phyloP scores from a whole-genome alignment of 2,888 invertebrate species.

The Cryptops parisi region DNA sequence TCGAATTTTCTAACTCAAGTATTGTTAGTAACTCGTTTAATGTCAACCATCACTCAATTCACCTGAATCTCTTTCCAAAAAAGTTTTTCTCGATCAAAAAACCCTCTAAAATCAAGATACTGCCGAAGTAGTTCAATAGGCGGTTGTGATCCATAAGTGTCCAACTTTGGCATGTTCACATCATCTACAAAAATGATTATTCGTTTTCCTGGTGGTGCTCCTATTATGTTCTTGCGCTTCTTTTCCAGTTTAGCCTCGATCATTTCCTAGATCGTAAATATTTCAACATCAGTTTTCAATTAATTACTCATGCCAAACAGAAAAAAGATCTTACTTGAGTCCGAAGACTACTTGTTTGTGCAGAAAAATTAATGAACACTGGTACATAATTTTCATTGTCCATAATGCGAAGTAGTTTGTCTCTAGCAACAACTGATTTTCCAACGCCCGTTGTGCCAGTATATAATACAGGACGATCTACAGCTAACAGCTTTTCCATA shows the following conservation, averaged over 20 bases:
- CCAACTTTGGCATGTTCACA: conserved; percentile 66
- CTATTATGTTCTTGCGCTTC: conserved; percentile 58
- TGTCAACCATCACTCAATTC: neutral
- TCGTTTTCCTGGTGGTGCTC: conserved; percentile 67
- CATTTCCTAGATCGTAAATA: no score
- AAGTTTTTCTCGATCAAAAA: conserved; percentile 74
- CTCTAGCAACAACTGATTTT: conserved; percentile 70
- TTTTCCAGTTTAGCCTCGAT: conserved; percentile 73
- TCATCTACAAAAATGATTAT: conserved; percentile 79
- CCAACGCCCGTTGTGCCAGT: conserved; percentile 88
- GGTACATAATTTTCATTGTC: conserved; percentile 49
- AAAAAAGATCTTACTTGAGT: no score
- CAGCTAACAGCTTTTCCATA: conserved; percentile 54
- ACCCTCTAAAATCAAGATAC: conserved; percentile 57
- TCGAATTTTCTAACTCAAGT: no score
- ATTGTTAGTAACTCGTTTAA: no score
- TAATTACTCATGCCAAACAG: no score
- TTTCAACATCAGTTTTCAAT: no score
- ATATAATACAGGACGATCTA: conserved; percentile 62
- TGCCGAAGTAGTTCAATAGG: conserved; percentile 42
- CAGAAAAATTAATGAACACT: conserved; percentile 72
- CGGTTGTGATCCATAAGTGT: conserved; percentile 34
- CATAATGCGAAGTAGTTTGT: conserved; percentile 50
- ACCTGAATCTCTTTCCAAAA: conserved; percentile 70
- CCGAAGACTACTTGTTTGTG: conserved; percentile 70